phyloP scores from a whole-genome alignment of 2,113 vertebrate genomes.

The Crocuta crocuta region DNA sequence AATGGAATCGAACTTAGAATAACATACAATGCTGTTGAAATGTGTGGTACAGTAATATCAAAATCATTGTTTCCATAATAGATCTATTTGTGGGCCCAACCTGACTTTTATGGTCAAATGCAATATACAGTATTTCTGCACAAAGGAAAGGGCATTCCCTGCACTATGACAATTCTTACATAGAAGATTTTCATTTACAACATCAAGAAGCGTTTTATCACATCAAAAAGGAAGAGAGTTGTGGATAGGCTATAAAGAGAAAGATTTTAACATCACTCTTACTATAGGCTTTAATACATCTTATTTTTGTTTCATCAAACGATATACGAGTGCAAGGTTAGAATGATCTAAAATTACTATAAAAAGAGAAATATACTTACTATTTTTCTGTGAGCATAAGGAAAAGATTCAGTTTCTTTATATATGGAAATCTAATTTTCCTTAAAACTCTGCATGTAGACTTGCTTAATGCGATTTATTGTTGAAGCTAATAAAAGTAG shows the following conservation, averaged over 20 bases:
- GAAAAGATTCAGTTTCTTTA: background rate
- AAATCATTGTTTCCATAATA: background rate
- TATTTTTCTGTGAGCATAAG: background rate
- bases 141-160: background rate
- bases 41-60: background rate
- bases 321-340: background rate
- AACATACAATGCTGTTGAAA: background rate
- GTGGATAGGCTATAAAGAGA: background rate
- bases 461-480: background rate
- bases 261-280: background rate
- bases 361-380: background rate
- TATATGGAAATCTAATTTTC: slow-evolving; percentile 19
- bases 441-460: background rate
- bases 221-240: background rate
- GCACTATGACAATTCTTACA: background rate
- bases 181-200: background rate
- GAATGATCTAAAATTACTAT: background rate
- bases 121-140: background rate
- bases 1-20: background rate
- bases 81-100: background rate
- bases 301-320: slow-evolving; percentile 4
- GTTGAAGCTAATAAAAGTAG: background rate
- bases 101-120: background rate
- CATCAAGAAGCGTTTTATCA: background rate
- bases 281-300: background rate